A percentile compares a stretch with the other conserved stretches of the same genome.
Conservation (phyloP, 2,113 vertebrate species). For the Pelecanoides urinatrix region DNA sequence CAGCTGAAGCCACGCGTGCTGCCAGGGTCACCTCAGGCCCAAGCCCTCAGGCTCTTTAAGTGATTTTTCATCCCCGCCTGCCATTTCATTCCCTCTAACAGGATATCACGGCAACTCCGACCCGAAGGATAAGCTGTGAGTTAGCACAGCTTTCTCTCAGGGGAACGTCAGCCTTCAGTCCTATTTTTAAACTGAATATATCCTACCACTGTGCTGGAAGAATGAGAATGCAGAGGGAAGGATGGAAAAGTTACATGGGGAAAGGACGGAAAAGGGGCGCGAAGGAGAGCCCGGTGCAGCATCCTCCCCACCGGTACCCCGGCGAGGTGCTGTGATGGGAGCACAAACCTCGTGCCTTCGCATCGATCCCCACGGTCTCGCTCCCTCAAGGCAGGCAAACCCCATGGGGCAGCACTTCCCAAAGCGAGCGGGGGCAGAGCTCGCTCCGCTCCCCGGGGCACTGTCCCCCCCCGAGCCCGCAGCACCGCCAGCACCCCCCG, state of each 20-base stretch:
- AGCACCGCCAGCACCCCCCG: background rate
- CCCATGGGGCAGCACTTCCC: background rate
- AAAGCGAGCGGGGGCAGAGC: background rate
- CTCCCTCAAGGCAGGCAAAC: rapidly evolving
- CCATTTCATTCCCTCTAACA: slow-evolving; percentile 5
- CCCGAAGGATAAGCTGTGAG: slow-evolving; percentile 22
- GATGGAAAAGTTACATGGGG: background rate
- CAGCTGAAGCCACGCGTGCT: background rate
- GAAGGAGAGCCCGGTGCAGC: background rate
- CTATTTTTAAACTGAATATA: slow-evolving; percentile 54
- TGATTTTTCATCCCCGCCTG: background rate
- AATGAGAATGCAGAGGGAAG: background rate
- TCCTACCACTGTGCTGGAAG: background rate
- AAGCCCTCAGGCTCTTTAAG: background rate
- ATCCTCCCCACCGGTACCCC: background rate
- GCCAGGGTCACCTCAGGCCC: background rate
- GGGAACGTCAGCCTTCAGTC: slow-evolving; percentile 36
- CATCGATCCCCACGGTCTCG: rapidly evolving
- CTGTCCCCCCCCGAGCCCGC: background rate
- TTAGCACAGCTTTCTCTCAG: slow-evolving; percentile 36
- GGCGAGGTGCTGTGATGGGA: rapidly evolving
- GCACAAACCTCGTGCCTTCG: rapidly evolving
- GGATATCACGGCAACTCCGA: background rate
- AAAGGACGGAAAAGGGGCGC: background rate
- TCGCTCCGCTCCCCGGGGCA: rapidly evolving